These are phyloP conservation scores for Habropoda laboriosa DNA, from an alignment of 1,140 invertebrate genomes.

Conservation along the genomic window DNA sequence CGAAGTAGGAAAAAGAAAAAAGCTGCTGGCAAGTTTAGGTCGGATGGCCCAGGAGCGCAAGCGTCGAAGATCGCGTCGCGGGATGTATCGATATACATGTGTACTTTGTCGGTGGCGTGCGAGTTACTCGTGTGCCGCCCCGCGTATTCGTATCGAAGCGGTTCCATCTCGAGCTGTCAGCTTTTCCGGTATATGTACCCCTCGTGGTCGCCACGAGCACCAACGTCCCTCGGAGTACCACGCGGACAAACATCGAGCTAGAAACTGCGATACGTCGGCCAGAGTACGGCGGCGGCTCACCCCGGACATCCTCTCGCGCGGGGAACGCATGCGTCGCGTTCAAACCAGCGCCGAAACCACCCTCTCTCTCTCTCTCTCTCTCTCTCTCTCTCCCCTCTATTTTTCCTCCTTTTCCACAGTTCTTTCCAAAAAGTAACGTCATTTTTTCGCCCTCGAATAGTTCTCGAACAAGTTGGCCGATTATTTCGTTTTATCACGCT, in stretches of 20 bases:
- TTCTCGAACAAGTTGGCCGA: too few relatives aligned
- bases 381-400: slow-evolving; percentile 2
- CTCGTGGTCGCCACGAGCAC: slow-evolving; percentile 66
- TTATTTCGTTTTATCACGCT: too few relatives aligned
- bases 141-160: not conserved
- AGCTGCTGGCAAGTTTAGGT: slow-evolving; percentile 13
- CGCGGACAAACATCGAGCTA: slow-evolving; percentile 81
- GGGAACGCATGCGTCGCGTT: slow-evolving; percentile 80
- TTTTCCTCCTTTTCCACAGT: not conserved
- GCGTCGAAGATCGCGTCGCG: slow-evolving; percentile 53
- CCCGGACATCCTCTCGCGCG: slow-evolving; percentile 71
- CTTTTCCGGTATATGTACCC: slow-evolving; percentile 31
- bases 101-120: not conserved
- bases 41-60: slow-evolving; percentile 27
- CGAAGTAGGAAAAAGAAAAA: slow-evolving; percentile 25
- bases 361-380: slow-evolving; percentile 50
- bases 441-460: too few relatives aligned
- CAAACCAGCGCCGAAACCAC: slow-evolving; percentile 76
- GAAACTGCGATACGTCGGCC: slow-evolving; percentile 80
- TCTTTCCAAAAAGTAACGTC: too few relatives aligned
- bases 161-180: not conserved
- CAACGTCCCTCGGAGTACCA: slow-evolving; percentile 73
- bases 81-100: slow-evolving; percentile 35
- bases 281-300: slow-evolving; percentile 72
- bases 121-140: too few relatives aligned